Percentiles rank a stretch among this genome's conserved stretches.
Evolutionary conservation across 2,113 vertebrate species (phyloP).

Genomic region (Oreochromis tanganicae): DNA sequence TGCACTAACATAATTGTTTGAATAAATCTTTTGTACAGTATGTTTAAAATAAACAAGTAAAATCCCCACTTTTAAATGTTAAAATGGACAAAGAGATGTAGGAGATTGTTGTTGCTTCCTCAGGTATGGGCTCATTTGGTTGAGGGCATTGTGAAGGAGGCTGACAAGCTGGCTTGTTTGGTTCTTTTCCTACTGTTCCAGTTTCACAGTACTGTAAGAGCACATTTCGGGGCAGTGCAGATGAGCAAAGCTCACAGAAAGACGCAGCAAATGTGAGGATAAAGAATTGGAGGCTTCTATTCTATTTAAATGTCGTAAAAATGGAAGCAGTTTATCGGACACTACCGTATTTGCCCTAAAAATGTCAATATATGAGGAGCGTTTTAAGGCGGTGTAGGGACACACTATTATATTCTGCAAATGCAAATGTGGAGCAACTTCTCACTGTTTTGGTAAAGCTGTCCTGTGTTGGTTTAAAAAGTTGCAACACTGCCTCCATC

Average conservation of each 20-base stretch:
- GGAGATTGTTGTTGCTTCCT: background rate
- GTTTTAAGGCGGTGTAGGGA: background rate
- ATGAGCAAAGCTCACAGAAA: background rate
- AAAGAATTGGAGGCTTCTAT: background rate
- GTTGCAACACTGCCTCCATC: background rate
- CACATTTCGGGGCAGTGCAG: background rate
- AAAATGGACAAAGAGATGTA: background rate
- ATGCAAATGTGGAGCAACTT: background rate
- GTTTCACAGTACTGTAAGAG: constrained; percentile 43
- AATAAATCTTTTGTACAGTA: background rate
- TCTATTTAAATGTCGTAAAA: background rate
- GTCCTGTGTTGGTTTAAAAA: background rate
- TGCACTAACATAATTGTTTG: background rate
- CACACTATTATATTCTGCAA: background rate
- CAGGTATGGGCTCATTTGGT: background rate
- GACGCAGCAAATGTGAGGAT: background rate
- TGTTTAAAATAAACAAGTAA: background rate
- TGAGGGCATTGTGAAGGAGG: constrained; percentile 15
- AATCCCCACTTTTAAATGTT: background rate
- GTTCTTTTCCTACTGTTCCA: constrained; percentile 29
- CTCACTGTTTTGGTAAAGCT: background rate
- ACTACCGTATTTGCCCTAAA: background rate
- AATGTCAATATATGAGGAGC: background rate
- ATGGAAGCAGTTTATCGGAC: background rate
- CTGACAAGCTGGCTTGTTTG: constrained; percentile 63